A percentile compares a stretch with the other conserved stretches of the same genome.
phyloP scores from a whole-genome alignment of 2,888 invertebrate species.

The Onchidella celtica region DNA sequence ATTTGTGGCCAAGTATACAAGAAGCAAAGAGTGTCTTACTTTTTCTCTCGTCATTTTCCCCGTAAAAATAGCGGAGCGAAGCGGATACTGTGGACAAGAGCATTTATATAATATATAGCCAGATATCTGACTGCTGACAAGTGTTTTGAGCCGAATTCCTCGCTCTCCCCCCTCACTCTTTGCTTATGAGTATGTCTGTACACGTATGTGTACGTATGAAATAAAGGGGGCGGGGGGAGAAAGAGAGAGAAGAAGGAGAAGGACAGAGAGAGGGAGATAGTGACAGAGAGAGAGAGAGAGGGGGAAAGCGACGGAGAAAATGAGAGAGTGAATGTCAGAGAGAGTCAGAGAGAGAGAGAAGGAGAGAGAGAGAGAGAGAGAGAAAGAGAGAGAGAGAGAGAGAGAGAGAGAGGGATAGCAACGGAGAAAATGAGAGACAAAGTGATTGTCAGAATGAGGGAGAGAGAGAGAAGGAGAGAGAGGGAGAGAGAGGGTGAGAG shows the following conservation, averaged over 20 bases:
- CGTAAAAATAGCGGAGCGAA: too few relatives aligned
- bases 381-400: slow-evolving; percentile 7
- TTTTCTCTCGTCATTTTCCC: too few relatives aligned
- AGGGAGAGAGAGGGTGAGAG: slow-evolving; percentile 1
- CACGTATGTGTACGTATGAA: neutral
- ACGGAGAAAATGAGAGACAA: neutral
- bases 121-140: too few relatives aligned
- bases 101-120: too few relatives aligned
- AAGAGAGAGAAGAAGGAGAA: neutral
- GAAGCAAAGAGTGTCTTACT: too few relatives aligned
- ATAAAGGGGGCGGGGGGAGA: too few relatives aligned
- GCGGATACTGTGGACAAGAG: too few relatives aligned
- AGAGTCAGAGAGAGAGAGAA: neutral
- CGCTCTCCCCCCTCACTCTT: too few relatives aligned
- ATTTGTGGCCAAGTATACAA: too few relatives aligned
- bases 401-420: slow-evolving; percentile 12
- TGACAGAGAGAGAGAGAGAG: neutral
- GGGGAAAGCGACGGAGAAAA: neutral
- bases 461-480: slow-evolving; percentile 32
- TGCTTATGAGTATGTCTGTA: neutral
- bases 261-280: neutral
- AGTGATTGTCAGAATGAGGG: neutral
- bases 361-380: slow-evolving; percentile 16
- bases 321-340: slow-evolving; percentile 13
- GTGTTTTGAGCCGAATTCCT: too few relatives aligned